A percentile compares a stretch with the other conserved stretches of the same genome.
phyloP scores from a whole-genome alignment of 1,140 invertebrate genomes.

The Heliconius eleuchia region DNA sequence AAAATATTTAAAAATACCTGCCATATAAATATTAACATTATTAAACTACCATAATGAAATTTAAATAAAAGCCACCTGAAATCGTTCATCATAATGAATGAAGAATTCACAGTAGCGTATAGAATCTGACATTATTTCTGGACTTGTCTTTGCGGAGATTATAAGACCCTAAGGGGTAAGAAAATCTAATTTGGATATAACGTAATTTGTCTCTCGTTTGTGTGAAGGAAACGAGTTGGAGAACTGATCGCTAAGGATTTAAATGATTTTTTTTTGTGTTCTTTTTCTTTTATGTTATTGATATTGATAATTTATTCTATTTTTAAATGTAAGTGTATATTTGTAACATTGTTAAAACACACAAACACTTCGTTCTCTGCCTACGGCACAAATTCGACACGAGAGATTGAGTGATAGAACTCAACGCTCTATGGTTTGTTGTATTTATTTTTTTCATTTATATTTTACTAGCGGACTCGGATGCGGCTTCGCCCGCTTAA shows the following conservation, averaged over 20 bases:
- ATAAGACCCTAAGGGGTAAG: constrained; percentile 45
- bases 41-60: background rate
- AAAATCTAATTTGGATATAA: constrained; percentile 60
- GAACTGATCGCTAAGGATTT: background rate
- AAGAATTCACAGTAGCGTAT: constrained; percentile 35
- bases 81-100: constrained; percentile 32
- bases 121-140: constrained; percentile 39
- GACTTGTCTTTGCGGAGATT: constrained; percentile 53
- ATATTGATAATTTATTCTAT: no score
- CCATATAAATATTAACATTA: background rate
- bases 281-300: background rate
- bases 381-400: no score
- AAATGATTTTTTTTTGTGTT: background rate
- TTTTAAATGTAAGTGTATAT: no score
- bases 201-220: constrained; percentile 48
- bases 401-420: no score
- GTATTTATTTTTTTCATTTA: no score
- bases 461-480: no score
- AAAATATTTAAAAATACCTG: no score
- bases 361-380: no score
- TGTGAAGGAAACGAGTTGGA: constrained; percentile 6
- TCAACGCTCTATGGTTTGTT: no score
- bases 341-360: no score
- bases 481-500: no score
- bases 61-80: constrained; percentile 11